These are phyloP conservation scores for Pseudolaguvia tuberculata DNA, from an alignment of 2,113 vertebrate genomes.

Conservation along the genomic window DNA sequence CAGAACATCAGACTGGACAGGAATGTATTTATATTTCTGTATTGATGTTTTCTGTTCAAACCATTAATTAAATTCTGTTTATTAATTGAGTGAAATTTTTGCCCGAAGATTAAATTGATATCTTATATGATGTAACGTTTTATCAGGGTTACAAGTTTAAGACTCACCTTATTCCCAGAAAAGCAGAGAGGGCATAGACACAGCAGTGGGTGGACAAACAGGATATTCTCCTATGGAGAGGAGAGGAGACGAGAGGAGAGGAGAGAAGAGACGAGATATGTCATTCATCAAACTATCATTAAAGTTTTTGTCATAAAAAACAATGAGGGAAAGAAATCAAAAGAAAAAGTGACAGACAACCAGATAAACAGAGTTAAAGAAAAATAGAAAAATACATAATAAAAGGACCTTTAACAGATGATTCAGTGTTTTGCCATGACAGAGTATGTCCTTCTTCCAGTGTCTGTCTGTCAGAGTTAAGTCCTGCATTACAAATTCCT, in stretches of 20 bases:
- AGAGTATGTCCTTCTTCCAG: constrained; percentile 62
- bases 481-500: constrained; percentile 55
- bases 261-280: not conserved
- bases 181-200: not conserved
- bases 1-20: not conserved
- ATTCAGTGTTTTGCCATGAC: constrained; percentile 53
- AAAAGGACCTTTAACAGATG: constrained; percentile 56
- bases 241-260: not conserved
- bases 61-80: too few relatives aligned
- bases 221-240: constrained; percentile 9
- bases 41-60: too few relatives aligned
- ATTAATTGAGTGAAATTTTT: not conserved
- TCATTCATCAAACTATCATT: not conserved
- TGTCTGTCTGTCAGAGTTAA: not conserved
- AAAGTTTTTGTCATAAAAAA: not conserved
- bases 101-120: not conserved
- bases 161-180: not conserved
- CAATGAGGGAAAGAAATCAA: too few relatives aligned
- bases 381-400: not conserved
- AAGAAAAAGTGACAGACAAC: not conserved
- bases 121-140: not conserved
- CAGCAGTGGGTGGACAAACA: not conserved
- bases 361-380: not conserved
- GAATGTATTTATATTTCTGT: not conserved
- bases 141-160: not conserved